Evolutionary conservation across 92 coral and sea anemone species (phyloP), one percentile per base, ranked within the genome.

Genomic region (Bergia puertoricense): DNA sequence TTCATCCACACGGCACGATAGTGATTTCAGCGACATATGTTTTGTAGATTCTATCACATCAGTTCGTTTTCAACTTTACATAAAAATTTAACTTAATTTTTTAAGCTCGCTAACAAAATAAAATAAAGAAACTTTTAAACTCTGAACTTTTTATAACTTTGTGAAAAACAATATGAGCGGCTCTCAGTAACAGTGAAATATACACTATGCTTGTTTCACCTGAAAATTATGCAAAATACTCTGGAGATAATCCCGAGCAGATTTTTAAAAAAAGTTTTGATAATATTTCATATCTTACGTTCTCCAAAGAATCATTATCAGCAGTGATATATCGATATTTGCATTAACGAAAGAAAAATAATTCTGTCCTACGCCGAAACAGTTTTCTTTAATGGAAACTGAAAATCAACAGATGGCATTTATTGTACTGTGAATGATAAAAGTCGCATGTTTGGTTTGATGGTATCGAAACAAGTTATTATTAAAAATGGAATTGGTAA

Each of bases 371-470:
- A 7, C 30, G 16, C 0, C 5, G 13, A 62, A 23, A 62, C 20
- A 62, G 8, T 62, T 2, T 62, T 54, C 59, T 22, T 62, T 20
- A 62, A 45, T n/a, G 62, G n/a, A 79, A 79, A 50, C 22, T 54
- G 36, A 45, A 50, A 46, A 51, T 50, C 43, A 79, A 79, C 82
- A 79, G 82, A 50, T 79, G 82, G 66, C n/a, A 16, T 10, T 39
- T 9, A 79, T 48, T 79, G 82, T 79, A 1, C 22, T 79, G 40
- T n/a, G 82, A 74, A 50, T 79, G 82, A 18, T 13, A n/a, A 46
- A 50, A 79, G 30, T 79, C 82, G 43, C 82, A 79, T 23, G 67
- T 18, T 36, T 79, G 42, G 41, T 10, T 79, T 79, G 30, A 45
- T 79, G 39, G 8, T 30, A 30, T 30, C n/a, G 38, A 45, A 48